Base-by-base conservation (phyloP, 1,140 invertebrate species). In the Tribolium madens region DNA sequence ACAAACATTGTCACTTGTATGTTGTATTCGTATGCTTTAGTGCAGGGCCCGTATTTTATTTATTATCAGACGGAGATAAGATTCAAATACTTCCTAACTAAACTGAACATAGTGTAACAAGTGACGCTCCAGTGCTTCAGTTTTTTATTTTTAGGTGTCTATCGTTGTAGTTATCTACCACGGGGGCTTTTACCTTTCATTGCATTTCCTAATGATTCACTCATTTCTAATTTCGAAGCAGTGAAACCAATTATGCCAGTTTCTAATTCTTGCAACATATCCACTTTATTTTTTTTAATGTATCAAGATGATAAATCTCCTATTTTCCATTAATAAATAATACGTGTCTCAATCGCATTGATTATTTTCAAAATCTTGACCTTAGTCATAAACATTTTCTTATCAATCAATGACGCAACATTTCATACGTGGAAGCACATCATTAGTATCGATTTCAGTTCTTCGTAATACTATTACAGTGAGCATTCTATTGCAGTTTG, bases 71-170 rank as follows among this genome's bases (percentile, higher is more conserved):
- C 57, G 3, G 57, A 33, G 57, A 64, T 64, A 64, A 64, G 57
- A 64, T 33, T 64, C n/a, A 21, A 64, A 14, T 33, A 33, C 57
- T 64, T 12, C 18, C 53, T 60, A 12, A 52, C 50, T 52, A 13
- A 60, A 64, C 57, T 9, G 26, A 64, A 31, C 57, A 64, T 64
- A 64, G 26, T 64, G 12, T 64, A 12, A 33, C 21, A 64, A 64
- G 57, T 64, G 57, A 64, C 57, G 57, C 57, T 64, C 36, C 57
- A 64, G 57, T 64, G 57, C n/a, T n/a, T n/a, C 57, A 64, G 57
- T 64, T 64, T 64, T 64, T 64, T 36, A 64, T 64, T 64, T 64
- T 64, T 64, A 64, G 57, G 52, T 53, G 15, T 64, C 21, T 64
- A 64, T 64, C 57, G 12, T 18, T 18, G 18, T 14, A 33, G 21